phyloP scores from a whole-genome alignment of 1,140 invertebrate genomes.

The Acromyrmex echinatior region DNA sequence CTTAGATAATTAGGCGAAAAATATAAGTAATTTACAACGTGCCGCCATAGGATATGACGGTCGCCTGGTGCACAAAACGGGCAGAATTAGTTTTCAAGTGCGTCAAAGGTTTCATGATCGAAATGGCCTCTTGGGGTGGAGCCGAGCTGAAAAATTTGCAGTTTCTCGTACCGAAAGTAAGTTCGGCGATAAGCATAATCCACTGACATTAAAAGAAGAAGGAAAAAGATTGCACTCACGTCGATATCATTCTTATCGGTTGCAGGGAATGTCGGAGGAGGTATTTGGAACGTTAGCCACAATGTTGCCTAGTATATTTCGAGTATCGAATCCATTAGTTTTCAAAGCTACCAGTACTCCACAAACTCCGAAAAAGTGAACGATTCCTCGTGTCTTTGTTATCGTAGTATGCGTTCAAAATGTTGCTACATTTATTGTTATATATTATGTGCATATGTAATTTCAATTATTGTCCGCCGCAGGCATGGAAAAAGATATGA shows the following conservation, averaged over 20 bases:
- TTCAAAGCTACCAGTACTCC: slow-evolving; percentile 87
- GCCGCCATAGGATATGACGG: slow-evolving; percentile 94
- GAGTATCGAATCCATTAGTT: slow-evolving; percentile 95
- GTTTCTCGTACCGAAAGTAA: slow-evolving; percentile 93
- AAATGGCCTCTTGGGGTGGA: slow-evolving; percentile 97
- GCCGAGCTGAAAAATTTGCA: slow-evolving; percentile 96
- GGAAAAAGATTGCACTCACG: slow-evolving; percentile 12
- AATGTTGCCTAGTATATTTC: slow-evolving; percentile 96
- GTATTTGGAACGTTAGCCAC: slow-evolving; percentile 94
- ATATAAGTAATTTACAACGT: slow-evolving; percentile 26
- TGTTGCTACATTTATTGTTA: slow-evolving; percentile 71
- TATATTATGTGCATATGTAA: slow-evolving; percentile 12
- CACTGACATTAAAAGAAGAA: neutral
- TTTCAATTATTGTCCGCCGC: slow-evolving; percentile 9
- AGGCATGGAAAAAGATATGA: slow-evolving; percentile 58
- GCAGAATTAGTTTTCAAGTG: slow-evolving; percentile 99
- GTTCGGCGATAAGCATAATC: slow-evolving; percentile 20
- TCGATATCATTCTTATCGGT: slow-evolving; percentile 80
- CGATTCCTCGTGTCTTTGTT: slow-evolving; percentile 41
- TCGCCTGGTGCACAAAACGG: slow-evolving; percentile 97
- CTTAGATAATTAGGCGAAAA: slow-evolving; percentile 14
- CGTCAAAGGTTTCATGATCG: slow-evolving; percentile 99
- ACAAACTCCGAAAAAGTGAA: slow-evolving; percentile 85
- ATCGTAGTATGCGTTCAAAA: slow-evolving; percentile 48
- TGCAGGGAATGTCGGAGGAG: slow-evolving; percentile 94